These are phyloP conservation scores for Oxygymnocypris stewartii DNA, from an alignment of 2,113 vertebrate genomes.

Conservation along the genomic window DNA sequence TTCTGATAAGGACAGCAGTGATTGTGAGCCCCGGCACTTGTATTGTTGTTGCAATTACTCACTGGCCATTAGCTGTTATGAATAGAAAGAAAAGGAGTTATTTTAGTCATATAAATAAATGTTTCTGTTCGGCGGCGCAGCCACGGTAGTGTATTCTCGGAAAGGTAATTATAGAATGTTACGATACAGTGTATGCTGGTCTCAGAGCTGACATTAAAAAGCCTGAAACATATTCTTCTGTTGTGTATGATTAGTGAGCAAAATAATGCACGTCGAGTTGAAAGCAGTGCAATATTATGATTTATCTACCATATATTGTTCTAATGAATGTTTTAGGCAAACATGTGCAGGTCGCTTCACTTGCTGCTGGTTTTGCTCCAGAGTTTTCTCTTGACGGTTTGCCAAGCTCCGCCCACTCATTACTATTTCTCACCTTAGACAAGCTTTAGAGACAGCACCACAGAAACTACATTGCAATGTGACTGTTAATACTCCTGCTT, in stretches of 20 bases:
- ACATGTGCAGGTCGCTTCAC: background rate
- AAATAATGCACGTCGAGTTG: background rate
- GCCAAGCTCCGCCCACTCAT: background rate
- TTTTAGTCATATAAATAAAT: slow-evolving; percentile 7
- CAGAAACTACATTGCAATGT: no score
- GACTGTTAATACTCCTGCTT: no score
- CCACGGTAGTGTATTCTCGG: background rate
- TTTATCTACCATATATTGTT: background rate
- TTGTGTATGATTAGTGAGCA: slow-evolving; percentile 17
- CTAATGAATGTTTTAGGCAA: background rate
- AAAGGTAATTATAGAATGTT: slow-evolving; percentile 15
- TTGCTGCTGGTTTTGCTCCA: background rate
- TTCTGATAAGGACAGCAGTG: background rate
- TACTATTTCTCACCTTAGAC: background rate
- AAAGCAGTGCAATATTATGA: slow-evolving; percentile 7
- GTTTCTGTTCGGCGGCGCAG: background rate
- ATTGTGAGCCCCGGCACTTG: background rate
- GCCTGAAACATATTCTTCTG: slow-evolving; percentile 13
- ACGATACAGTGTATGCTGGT: background rate
- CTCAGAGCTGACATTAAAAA: slow-evolving; percentile 24
- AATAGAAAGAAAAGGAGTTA: background rate
- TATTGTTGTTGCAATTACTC: slow-evolving; percentile 15
- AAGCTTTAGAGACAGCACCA: background rate
- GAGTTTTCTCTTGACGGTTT: background rate
- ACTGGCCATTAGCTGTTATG: slow-evolving; percentile 11